A percentile compares a stretch with the other conserved stretches of the same genome.
Evolutionary conservation across 2,113 vertebrate genomes (phyloP).

Genomic region (Cisticola juncidis): DNA sequence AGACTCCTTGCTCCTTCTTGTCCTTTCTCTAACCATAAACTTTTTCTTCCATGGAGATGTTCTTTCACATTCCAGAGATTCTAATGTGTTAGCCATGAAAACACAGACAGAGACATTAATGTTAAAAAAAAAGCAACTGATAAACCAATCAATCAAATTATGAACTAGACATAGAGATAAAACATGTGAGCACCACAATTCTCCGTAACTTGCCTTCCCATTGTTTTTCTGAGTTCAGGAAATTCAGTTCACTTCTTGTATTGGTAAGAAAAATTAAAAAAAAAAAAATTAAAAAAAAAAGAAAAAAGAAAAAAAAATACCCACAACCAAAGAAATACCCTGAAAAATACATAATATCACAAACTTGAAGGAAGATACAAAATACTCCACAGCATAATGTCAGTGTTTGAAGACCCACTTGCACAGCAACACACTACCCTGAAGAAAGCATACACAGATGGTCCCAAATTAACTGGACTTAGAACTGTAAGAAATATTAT

Average conservation of each 20-base stretch:
- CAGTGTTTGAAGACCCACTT: background rate
- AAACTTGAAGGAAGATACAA: background rate
- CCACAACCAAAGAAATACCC: background rate
- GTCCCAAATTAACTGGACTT: background rate
- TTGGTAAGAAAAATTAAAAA: too few species aligned
- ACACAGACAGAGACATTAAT: fast-evolving
- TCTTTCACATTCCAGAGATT: background rate
- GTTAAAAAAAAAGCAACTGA: background rate
- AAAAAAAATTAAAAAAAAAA: too few species aligned
- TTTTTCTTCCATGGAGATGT: background rate
- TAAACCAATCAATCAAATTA: background rate
- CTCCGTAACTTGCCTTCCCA: background rate
- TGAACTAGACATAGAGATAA: background rate
- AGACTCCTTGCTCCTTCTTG: background rate
- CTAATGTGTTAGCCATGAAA: background rate
- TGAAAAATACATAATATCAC: background rate
- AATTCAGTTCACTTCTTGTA: too few species aligned
- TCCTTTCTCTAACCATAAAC: background rate
- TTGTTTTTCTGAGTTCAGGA: background rate
- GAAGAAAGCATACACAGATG: background rate
- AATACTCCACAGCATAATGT: background rate
- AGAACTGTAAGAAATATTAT: background rate
- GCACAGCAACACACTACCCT: background rate
- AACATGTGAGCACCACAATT: background rate
- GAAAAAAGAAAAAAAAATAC: too few species aligned